Evolutionary conservation across 2,113 vertebrate species (phyloP).

Genomic region (Phalacrocorax brasilianus): DNA sequence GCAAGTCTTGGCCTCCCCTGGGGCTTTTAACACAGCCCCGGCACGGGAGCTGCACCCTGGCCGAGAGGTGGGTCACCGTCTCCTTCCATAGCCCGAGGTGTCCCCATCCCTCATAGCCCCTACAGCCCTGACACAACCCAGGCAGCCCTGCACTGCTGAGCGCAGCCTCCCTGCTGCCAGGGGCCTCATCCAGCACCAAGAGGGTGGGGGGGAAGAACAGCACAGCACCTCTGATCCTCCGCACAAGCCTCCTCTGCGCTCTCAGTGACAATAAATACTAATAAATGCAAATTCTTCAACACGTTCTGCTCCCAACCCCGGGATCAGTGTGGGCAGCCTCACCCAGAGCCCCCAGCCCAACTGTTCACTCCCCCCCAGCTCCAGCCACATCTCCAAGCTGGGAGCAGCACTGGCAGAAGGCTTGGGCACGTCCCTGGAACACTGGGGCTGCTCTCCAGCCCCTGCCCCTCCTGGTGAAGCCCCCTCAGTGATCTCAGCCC

Average conservation of each 20-base stretch:
- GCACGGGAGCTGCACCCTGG: neutral
- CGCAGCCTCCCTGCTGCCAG: neutral
- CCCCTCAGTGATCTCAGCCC: neutral
- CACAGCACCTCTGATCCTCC: neutral
- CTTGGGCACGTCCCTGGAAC: neutral
- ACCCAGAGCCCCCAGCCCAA: neutral
- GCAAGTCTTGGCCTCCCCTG: no score
- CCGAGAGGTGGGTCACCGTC: neutral
- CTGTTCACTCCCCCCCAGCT: neutral
- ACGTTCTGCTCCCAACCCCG: no score
- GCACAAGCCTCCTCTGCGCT: neutral
- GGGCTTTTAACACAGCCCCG: neutral
- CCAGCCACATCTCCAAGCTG: neutral
- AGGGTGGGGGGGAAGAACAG: neutral
- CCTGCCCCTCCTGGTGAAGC: neutral
- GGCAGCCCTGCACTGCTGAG: neutral
- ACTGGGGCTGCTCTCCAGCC: neutral
- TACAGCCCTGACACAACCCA: neutral
- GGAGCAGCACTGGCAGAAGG: neutral
- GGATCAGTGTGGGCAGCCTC: neutral
- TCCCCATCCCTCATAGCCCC: neutral
- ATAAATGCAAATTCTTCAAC: neutral
- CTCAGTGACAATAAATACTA: neutral
- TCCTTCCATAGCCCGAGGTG: neutral
- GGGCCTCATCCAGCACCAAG: neutral